Evolutionary conservation across 2,888 invertebrate species (phyloP).

Genomic region (Syrphus vitripennis): DNA sequence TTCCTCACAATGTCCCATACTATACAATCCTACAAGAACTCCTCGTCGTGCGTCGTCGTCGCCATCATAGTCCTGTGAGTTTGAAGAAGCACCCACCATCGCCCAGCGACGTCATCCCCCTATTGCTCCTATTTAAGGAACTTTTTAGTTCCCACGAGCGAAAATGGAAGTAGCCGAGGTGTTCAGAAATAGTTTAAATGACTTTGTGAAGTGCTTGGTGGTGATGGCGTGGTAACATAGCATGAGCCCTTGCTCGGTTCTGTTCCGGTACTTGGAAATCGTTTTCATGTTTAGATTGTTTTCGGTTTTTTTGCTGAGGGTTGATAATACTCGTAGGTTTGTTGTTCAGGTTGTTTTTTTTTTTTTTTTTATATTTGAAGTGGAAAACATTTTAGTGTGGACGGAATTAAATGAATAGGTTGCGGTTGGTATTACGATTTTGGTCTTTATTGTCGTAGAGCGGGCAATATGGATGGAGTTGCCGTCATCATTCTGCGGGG

Average conservation of each 20-base stretch:
- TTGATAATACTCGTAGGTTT: not conserved
- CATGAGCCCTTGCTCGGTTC: not conserved
- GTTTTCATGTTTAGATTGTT: constrained; percentile 57
- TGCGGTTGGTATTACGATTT: constrained; percentile 14
- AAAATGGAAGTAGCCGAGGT: constrained; percentile 60
- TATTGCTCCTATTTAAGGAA: constrained; percentile 30
- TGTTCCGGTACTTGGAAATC: constrained; percentile 50
- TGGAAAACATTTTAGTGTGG: constrained; percentile 60
- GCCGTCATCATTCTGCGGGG: not conserved
- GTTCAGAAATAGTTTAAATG: constrained; percentile 67
- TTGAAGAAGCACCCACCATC: not conserved
- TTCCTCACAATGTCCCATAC: not conserved
- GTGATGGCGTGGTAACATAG: constrained; percentile 27
- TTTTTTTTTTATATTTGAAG: constrained; percentile 10
- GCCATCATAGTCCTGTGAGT: not conserved
- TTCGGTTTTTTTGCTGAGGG: not conserved
- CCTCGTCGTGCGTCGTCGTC: not conserved
- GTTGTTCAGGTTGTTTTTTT: not conserved
- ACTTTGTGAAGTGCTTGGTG: constrained; percentile 55
- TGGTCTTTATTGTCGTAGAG: constrained; percentile 30
- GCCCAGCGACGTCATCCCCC: not conserved
- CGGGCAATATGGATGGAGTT: not conserved
- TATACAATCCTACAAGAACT: not conserved
- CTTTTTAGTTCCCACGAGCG: constrained; percentile 43
- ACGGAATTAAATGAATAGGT: constrained; percentile 61